Conservation (phyloP, 2,113 vertebrate species). For the Miniopterus natalensis region DNA sequence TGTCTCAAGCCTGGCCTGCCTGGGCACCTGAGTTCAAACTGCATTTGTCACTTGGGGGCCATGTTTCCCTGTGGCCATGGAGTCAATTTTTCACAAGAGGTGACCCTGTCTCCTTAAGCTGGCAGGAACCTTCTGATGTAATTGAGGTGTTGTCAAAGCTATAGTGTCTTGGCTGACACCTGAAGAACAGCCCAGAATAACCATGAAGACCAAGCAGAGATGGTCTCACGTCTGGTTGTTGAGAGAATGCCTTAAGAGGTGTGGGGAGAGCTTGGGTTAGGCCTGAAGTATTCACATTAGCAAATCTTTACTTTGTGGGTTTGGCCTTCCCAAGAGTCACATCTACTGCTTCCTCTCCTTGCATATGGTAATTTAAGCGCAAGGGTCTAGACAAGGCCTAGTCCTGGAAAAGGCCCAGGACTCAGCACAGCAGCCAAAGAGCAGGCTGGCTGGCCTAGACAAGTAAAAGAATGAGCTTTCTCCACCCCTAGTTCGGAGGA, state of each 20-base stretch:
- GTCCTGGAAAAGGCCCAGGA: not conserved
- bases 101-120: not conserved
- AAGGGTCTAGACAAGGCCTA: not conserved
- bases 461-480: not conserved
- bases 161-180: constrained; percentile 4
- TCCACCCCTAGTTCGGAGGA: constrained; percentile 88
- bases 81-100: not conserved
- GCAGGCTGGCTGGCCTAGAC: not conserved
- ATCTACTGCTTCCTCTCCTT: not conserved
- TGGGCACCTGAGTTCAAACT: constrained; percentile 41
- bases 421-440: not conserved
- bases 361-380: not conserved
- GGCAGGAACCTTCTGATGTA: not conserved
- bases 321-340: not conserved
- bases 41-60: not conserved
- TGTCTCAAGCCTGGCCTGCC: not conserved
- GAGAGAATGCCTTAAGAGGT: constrained; percentile 16
- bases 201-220: not conserved
- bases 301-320: not conserved
- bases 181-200: not conserved
- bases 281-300: not conserved
- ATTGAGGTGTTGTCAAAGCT: not conserved
- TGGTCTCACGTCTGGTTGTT: not conserved
- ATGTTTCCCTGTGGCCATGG: not conserved
- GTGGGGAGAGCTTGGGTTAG: not conserved